Conservation (phyloP, 92 coral and sea anemone species). For the Chrysogorgia sp. region DNA sequence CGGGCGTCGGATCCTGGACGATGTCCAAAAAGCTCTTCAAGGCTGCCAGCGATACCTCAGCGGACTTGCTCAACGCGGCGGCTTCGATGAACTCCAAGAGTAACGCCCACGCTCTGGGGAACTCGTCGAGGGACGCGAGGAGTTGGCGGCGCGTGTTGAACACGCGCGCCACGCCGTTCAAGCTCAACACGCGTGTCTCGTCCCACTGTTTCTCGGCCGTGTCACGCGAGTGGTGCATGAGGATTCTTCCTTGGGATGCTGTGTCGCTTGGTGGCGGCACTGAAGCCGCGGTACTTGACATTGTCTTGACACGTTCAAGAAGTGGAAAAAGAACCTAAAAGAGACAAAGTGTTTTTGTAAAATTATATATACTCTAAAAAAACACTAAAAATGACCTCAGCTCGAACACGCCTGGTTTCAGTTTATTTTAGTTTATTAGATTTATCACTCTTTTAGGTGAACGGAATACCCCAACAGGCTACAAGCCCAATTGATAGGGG, state of each 20-base stretch:
- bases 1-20: conserved; percentile 82
- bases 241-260: conserved; percentile 81
- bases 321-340: conserved; percentile 87
- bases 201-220: conserved; percentile 99
- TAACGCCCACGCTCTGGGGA: conserved; percentile 99
- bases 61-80: conserved; percentile 92
- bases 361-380: too few species aligned
- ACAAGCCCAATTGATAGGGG: too few species aligned
- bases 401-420: too few species aligned
- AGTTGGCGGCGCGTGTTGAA: conserved; percentile 97
- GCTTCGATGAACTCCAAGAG: conserved; percentile 94
- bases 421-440: too few species aligned
- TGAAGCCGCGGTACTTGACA: conserved; percentile 96
- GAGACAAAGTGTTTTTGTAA: neutral
- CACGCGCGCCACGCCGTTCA: conserved; percentile 97
- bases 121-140: conserved; percentile 92
- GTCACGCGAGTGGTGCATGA: conserved; percentile 99
- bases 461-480: too few species aligned
- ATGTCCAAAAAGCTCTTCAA: conserved; percentile 96
- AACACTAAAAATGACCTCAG: too few species aligned
- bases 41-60: conserved; percentile 97
- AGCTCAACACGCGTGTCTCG: conserved; percentile 94
- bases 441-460: too few species aligned
- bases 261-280: conserved; percentile 96
- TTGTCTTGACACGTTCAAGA: conserved; percentile 93